Evolutionary conservation across 2,113 vertebrate species (phyloP), one percentile per base, ranked within the genome.

Genomic region (Lophotis ruficrista): DNA sequence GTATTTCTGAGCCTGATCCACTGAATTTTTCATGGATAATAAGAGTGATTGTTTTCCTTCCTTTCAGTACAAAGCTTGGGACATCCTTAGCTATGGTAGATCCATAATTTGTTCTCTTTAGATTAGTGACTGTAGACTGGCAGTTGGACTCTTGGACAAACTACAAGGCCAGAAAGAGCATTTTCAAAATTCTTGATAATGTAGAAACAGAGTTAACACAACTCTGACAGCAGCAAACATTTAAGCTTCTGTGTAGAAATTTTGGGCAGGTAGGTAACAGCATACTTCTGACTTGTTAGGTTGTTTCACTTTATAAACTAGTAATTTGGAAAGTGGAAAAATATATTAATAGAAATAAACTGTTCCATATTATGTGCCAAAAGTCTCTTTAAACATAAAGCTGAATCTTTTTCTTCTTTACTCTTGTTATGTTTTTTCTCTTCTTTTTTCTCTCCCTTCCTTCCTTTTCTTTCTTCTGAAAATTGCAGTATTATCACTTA

Each of bases 401-500:
- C 4, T 53, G 30, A 65, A 61, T 57, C 7, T 24, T 56, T 61
- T 75, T 43, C 51, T 50, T 53, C 19, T 80, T 71, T 68, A 50
- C 4, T 75, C 22, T 57, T 14, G 1, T 28, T 54, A 10, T 3
- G 1, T 4, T 45, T 81, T 68, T 73, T 30, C n/a, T 83, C n/a
- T 58, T 33, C 14, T 16, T 31, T 33, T 81, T 45, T 12, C n/a
- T 64, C 79, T 89, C 24, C 33, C 50, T 84, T n/a, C 56, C 30
- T 69, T 87, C 66, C 12, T 76, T 69, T 77, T 48, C 79, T 86
- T 95, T 94, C 76, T 88, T 80, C 87, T 92, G 61, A 93, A 93
- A 90, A 65, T 70, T 97, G 54, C 66, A 84, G 68, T 96, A 88
- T 93, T 96, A 97, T 91, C 85, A 96, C 61, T 61, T 84, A 80